Conservation (phyloP, 2,113 vertebrate genomes). For the Callithrix jacchus region DNA sequence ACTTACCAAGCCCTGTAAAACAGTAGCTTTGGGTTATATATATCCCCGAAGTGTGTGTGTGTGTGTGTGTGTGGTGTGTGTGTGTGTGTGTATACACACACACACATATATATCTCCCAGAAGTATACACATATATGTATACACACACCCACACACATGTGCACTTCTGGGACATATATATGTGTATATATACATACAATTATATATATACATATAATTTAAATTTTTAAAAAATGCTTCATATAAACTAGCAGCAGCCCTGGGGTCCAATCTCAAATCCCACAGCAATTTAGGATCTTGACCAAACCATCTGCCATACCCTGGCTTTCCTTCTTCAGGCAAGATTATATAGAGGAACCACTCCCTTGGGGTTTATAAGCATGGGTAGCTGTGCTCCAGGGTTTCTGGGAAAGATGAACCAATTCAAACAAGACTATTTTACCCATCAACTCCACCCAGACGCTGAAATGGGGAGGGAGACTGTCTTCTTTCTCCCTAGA, state of each 20-base stretch:
- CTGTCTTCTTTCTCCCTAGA: background rate
- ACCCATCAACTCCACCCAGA: background rate
- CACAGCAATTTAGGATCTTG: background rate
- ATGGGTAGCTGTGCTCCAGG: background rate
- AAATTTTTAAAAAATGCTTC: background rate
- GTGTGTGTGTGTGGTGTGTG: background rate
- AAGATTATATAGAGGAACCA: background rate
- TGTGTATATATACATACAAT: background rate
- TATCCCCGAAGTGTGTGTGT: background rate
- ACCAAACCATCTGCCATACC: background rate
- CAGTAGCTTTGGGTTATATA: background rate
- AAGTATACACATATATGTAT: too few species aligned
- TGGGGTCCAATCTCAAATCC: background rate
- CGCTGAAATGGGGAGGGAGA: background rate
- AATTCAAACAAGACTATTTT: background rate
- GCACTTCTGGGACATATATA: too few species aligned
- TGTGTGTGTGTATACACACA: too few species aligned
- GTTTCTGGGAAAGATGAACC: background rate
- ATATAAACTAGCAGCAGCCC: background rate
- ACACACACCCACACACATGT: too few species aligned
- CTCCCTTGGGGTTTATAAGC: too few species aligned
- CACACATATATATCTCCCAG: too few species aligned
- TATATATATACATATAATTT: background rate
- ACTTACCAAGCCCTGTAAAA: background rate
- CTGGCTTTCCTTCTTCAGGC: background rate